A percentile compares a stretch with the other conserved stretches of the same genome.
Conservation (phyloP, 2,113 vertebrate species). For the Arvicanthis niloticus region DNA sequence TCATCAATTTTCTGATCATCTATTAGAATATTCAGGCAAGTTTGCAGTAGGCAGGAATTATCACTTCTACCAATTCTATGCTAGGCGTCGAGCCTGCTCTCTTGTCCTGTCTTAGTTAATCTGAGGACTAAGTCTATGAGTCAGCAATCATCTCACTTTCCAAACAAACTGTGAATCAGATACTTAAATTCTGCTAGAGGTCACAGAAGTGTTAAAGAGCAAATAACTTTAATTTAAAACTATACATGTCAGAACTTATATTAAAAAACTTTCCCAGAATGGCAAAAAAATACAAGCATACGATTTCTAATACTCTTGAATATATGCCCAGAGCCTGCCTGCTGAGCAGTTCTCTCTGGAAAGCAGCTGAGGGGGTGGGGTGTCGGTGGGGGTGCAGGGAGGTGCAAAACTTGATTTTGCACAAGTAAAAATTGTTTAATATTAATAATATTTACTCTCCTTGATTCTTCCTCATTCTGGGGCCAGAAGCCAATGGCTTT, state of each 20-base stretch:
- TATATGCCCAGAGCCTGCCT: background rate
- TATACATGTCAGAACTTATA: background rate
- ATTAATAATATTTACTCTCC: too few species aligned
- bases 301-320: background rate
- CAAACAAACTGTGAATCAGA: constrained; percentile 10
- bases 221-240: constrained; percentile 44
- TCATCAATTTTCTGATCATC: background rate
- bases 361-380: too few species aligned
- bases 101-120: background rate
- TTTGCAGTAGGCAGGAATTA: background rate
- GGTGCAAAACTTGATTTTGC: too few species aligned
- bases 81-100: background rate
- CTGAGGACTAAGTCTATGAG: background rate
- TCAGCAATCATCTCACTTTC: constrained; percentile 17
- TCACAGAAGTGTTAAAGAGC: constrained; percentile 8
- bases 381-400: too few species aligned
- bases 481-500: too few species aligned
- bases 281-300: constrained; percentile 20
- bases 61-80: background rate
- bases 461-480: too few species aligned
- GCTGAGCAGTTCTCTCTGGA: too few species aligned
- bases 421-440: too few species aligned
- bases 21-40: constrained; percentile 9
- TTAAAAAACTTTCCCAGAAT: constrained; percentile 33
- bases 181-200: constrained; percentile 39